Percentiles rank a stretch among this genome's conserved stretches.
phyloP scores from a whole-genome alignment of 2,797 vertebrate species.

The Microctenopoma stevenorrisi region DNA sequence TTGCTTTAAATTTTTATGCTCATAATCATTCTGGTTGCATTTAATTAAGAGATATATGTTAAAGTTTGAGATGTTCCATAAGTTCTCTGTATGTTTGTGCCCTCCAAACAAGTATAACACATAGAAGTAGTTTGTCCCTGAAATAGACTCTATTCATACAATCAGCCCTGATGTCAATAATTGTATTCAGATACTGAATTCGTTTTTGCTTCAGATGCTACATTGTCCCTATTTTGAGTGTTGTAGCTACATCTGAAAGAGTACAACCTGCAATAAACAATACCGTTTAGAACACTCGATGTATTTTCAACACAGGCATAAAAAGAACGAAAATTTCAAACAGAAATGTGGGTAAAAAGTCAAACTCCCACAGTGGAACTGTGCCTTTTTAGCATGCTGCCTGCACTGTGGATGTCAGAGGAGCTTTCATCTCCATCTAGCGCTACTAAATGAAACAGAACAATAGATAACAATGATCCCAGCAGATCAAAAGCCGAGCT shows the following conservation, averaged over 20 bases:
- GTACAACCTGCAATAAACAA: neutral
- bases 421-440: conserved; percentile 66
- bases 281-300: neutral
- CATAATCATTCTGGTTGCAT: neutral
- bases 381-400: conserved; percentile 48
- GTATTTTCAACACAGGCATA: conserved; percentile 11
- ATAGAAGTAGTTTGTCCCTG: too few species aligned
- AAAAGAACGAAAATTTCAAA: conserved; percentile 25
- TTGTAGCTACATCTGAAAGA: neutral
- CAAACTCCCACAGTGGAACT: conserved; percentile 29
- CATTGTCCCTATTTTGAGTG: neutral
- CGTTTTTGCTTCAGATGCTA: neutral
- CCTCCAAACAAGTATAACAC: too few species aligned
- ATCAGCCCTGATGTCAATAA: too few species aligned
- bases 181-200: too few species aligned
- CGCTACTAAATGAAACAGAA: conserved; percentile 71
- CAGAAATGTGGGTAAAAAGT: conserved; percentile 27
- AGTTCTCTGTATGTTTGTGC: neutral
- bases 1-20: neutral
- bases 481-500: conserved; percentile 66
- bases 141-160: too few species aligned
- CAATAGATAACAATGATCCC: conserved; percentile 67
- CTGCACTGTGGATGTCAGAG: conserved; percentile 42
- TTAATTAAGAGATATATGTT: conserved; percentile 3
- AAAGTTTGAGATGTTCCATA: neutral